phyloP scores from a whole-genome alignment of 2,888 invertebrate species.

The Drosophila buzzatii region DNA sequence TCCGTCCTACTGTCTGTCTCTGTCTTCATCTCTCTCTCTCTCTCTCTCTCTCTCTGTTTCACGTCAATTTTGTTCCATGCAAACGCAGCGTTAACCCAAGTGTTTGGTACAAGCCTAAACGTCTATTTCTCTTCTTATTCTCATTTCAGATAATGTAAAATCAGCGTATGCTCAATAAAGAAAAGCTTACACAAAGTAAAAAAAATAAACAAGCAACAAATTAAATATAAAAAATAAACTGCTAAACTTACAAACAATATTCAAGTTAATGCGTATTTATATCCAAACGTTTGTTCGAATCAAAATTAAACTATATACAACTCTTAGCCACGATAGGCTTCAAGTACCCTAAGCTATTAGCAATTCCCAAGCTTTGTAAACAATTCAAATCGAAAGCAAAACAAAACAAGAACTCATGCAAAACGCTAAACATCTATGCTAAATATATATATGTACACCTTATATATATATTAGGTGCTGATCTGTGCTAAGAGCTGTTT shows the following conservation, averaged over 20 bases:
- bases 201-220: slow-evolving; percentile 29
- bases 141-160: slow-evolving; percentile 84
- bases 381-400: slow-evolving; percentile 46
- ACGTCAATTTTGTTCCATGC: slow-evolving; percentile 20
- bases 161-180: slow-evolving; percentile 80
- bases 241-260: slow-evolving; percentile 46
- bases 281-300: slow-evolving; percentile 53
- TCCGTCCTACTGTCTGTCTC: slow-evolving; percentile 36
- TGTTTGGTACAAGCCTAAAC: slow-evolving; percentile 78
- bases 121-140: slow-evolving; percentile 81
- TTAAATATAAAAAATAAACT: slow-evolving; percentile 18
- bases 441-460: slow-evolving; percentile 54
- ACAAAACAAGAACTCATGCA: slow-evolving; percentile 52
- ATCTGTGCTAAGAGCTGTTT: slow-evolving; percentile 58
- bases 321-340: slow-evolving; percentile 53
- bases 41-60: slow-evolving; percentile 27
- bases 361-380: slow-evolving; percentile 74
- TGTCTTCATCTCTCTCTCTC: slow-evolving; percentile 36
- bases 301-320: slow-evolving; percentile 50
- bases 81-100: slow-evolving; percentile 34
- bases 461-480: slow-evolving; percentile 49
- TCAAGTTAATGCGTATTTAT: slow-evolving; percentile 42
- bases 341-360: slow-evolving; percentile 64
- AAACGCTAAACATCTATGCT: slow-evolving; percentile 67
- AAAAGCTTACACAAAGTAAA: slow-evolving; percentile 48